Evolutionary conservation across 2,888 invertebrate genomes (phyloP).

Genomic region (Heliconius cydno): DNA sequence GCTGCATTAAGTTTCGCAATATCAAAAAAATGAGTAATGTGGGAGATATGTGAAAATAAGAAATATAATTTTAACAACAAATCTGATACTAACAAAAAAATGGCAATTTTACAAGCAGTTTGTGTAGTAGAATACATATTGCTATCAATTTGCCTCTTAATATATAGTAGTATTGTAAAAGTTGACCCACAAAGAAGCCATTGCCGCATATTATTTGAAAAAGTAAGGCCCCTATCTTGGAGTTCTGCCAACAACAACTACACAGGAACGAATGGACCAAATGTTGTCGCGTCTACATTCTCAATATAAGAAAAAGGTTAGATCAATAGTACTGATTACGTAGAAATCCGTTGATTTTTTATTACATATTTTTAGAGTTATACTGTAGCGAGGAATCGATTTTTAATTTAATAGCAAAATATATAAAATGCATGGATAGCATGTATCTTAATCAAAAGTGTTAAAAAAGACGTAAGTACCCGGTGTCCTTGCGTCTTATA

Average conservation of each 20-base stretch:
- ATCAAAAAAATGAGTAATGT: too few species aligned
- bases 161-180: background rate
- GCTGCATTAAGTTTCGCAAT: too few species aligned
- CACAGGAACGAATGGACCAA: constrained; percentile 4
- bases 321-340: background rate
- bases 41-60: too few species aligned
- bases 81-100: too few species aligned
- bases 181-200: constrained; percentile 16
- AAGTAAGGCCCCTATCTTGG: constrained; percentile 5
- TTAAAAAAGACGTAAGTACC: background rate
- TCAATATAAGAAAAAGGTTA: constrained; percentile 7
- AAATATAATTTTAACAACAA: too few species aligned
- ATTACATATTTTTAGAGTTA: background rate
- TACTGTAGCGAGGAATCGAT: background rate
- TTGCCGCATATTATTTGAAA: constrained; percentile 12
- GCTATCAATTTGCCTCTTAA: background rate
- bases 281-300: background rate
- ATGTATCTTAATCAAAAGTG: too few species aligned
- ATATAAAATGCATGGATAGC: too few species aligned
- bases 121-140: background rate
- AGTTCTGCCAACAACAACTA: background rate
- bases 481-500: background rate
- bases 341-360: background rate
- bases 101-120: background rate
- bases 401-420: too few species aligned